Percentiles rank a stretch among this genome's conserved stretches.
Evolutionary conservation across 2,113 vertebrate genomes (phyloP).

Genomic region (Dascyllus trimaculatus): DNA sequence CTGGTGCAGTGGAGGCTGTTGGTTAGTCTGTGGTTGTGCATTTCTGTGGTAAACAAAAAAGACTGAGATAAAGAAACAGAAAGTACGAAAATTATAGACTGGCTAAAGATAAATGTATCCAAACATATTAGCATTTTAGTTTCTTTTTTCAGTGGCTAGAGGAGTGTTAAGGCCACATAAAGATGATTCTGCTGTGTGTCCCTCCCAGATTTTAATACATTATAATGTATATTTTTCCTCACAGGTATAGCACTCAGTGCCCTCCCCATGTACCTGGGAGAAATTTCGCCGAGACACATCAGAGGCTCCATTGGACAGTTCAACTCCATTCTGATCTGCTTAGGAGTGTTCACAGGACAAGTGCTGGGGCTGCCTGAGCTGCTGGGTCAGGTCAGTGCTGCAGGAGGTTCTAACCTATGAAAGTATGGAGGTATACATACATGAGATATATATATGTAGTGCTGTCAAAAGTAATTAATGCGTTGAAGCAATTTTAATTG

Average conservation of each 20-base stretch:
- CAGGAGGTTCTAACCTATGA: neutral
- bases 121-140: no score
- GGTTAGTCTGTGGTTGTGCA: neutral
- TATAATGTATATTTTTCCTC: constrained; percentile 5
- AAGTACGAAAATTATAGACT: neutral
- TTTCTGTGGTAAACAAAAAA: neutral
- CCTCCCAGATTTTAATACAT: neutral
- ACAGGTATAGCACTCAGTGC: constrained; percentile 92
- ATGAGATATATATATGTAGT: no score
- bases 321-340: constrained; percentile 94
- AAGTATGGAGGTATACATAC: neutral
- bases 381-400: constrained; percentile 89
- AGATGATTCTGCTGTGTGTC: neutral
- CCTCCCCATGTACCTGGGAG: constrained; percentile 95
- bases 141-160: neutral
- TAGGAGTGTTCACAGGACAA: constrained; percentile 93
- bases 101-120: neutral
- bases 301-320: constrained; percentile 94
- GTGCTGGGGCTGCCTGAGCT: constrained; percentile 93
- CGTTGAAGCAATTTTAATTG: no score
- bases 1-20: neutral
- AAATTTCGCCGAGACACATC: constrained; percentile 92
- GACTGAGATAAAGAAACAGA: neutral
- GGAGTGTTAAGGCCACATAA: neutral
- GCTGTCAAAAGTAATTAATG: no score